Conservation (phyloP, 37 sponge, comb jelly and placozoan species). For the Halichondria panicea region DNA sequence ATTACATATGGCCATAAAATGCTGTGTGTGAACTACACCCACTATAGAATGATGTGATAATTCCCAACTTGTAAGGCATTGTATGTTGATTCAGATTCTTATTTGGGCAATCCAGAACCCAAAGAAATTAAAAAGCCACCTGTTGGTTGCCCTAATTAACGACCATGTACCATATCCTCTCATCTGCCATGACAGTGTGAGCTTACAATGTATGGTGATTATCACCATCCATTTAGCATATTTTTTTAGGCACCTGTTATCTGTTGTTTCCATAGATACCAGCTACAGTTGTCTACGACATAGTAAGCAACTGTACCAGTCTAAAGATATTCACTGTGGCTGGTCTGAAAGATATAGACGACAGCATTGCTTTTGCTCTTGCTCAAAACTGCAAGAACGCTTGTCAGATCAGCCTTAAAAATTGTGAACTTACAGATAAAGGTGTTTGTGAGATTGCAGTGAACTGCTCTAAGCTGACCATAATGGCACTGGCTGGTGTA, state of each 20-base stretch:
- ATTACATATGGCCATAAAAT: too few relatives aligned
- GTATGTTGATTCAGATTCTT: too few relatives aligned
- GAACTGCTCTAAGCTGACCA: constrained; percentile 49
- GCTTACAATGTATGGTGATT: too few relatives aligned
- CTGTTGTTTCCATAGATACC: constrained; percentile 52
- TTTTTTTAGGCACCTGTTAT: background rate
- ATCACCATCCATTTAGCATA: too few relatives aligned
- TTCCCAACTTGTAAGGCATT: too few relatives aligned
- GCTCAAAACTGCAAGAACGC: constrained; percentile 57
- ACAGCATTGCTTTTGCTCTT: constrained; percentile 45
- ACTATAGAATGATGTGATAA: too few relatives aligned
- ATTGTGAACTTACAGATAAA: constrained; percentile 65
- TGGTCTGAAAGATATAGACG: constrained; percentile 59
- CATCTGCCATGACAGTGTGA: too few relatives aligned
- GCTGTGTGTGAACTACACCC: too few relatives aligned
- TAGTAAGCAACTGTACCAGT: constrained; percentile 55
- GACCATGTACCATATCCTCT: too few relatives aligned
- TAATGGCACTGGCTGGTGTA: constrained; percentile 71
- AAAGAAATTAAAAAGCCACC: too few relatives aligned
- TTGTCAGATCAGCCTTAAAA: constrained; percentile 53
- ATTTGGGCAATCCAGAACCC: too few relatives aligned
- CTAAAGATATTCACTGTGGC: constrained; percentile 64
- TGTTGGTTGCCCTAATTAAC: too few relatives aligned
- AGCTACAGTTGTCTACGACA: constrained; percentile 22
- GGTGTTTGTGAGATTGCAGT: constrained; percentile 62